Evolutionary conservation across 2,888 invertebrate species (phyloP).

Genomic region (Macropis europaea): DNA sequence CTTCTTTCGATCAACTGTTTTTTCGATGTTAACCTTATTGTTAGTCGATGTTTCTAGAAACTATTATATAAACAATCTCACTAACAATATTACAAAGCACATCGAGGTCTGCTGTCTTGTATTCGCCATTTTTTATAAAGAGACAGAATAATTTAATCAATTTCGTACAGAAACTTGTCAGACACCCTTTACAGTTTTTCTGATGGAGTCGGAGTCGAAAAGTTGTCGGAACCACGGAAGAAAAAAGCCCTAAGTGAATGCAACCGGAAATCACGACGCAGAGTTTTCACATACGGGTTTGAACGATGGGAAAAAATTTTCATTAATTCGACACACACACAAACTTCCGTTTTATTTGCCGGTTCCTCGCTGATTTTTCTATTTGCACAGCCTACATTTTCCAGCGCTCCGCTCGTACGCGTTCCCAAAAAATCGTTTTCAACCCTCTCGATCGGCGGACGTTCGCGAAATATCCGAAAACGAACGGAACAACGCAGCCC

Average conservation of each 20-base stretch:
- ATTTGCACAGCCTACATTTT: conserved; percentile 6
- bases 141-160: too few relatives aligned
- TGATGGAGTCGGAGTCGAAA: conserved; percentile 1
- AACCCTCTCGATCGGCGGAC: background rate
- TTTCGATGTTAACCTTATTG: too few relatives aligned
- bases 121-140: too few relatives aligned
- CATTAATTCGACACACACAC: conserved; percentile 38
- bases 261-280: conserved; percentile 17
- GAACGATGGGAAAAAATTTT: conserved; percentile 25
- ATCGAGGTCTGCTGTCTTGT: too few relatives aligned
- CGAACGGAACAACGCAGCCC: background rate
- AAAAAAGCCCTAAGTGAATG: conserved; percentile 29
- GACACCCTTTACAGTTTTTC: too few relatives aligned
- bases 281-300: background rate
- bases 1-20: too few relatives aligned
- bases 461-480: background rate
- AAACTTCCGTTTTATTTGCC: background rate
- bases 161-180: too few relatives aligned
- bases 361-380: background rate
- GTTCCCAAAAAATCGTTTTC: conserved; percentile 4
- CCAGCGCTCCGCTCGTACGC: background rate
- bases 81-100: too few relatives aligned
- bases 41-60: too few relatives aligned
- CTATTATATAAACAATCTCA: too few relatives aligned
- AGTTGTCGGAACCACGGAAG: conserved; percentile 10